These are phyloP conservation scores for Eupithecia centaureata DNA, from an alignment of 2,888 invertebrate species.

Conservation along the genomic window DNA sequence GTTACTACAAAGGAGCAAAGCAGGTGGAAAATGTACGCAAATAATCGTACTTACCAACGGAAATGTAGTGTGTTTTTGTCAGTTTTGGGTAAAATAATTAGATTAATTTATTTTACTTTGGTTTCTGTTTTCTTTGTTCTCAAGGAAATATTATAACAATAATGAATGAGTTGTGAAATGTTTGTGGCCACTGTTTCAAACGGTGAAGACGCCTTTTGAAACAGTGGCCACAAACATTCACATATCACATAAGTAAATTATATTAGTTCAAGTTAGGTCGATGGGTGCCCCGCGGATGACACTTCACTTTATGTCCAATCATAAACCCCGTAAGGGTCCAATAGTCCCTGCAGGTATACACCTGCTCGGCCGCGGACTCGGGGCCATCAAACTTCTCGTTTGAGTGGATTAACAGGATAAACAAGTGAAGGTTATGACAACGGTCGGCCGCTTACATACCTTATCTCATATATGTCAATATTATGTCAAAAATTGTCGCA, in stretches of 20 bases:
- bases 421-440: background rate
- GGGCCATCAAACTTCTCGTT: background rate
- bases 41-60: background rate
- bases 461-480: background rate
- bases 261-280: background rate
- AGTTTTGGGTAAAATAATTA: background rate
- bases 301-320: conserved; percentile 20
- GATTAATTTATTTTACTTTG: background rate
- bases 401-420: conserved; percentile 1
- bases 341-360: conserved; percentile 3
- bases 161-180: background rate
- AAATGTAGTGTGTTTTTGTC: background rate
- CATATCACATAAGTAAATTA: background rate
- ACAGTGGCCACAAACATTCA: no score
- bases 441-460: no score
- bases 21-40: background rate
- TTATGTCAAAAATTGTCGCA: no score
- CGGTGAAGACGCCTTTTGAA: no score
- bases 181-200: background rate
- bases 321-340: conserved; percentile 32
- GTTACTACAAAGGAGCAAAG: conserved; percentile 5
- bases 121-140: background rate
- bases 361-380: background rate
- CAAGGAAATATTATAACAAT: background rate
- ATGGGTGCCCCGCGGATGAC: background rate